phyloP scores from a whole-genome alignment of 37 sponge, comb jelly and placozoan genomes.

The Beroe ovata region DNA sequence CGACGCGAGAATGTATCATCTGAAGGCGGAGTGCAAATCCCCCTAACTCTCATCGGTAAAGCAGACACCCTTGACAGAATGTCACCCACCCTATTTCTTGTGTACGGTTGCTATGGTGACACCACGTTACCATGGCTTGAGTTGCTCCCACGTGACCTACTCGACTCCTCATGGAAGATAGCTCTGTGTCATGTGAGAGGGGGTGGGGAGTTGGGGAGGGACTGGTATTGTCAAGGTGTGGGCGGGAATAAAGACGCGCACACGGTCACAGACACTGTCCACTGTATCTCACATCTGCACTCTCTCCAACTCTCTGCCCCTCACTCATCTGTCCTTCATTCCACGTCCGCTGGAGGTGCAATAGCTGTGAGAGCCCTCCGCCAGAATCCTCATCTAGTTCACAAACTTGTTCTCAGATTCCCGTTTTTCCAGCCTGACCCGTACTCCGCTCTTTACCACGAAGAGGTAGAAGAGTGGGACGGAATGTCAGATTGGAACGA shows the following conservation, averaged over 20 bases:
- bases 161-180: slow-evolving; percentile 16
- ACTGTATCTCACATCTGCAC: background rate
- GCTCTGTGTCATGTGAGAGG: slow-evolving; percentile 52
- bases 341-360: background rate
- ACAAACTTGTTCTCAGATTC: slow-evolving; percentile 9
- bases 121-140: background rate
- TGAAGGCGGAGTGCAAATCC: background rate
- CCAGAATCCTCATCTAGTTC: background rate
- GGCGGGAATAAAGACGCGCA: background rate
- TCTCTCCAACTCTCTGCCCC: slow-evolving; percentile 26
- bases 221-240: slow-evolving; percentile 37
- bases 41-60: slow-evolving; percentile 38
- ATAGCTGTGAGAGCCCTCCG: slow-evolving; percentile 6
- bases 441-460: background rate
- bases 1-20: background rate
- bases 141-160: background rate
- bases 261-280: background rate
- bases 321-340: background rate
- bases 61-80: background rate
- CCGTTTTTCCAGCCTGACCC: background rate
- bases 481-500: background rate
- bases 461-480: slow-evolving; percentile 45
- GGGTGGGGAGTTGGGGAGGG: slow-evolving; percentile 16
- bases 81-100: background rate
- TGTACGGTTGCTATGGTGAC: slow-evolving; percentile 57